phyloP scores from a whole-genome alignment of 2,113 vertebrate species.

The Electrona antarctica region DNA sequence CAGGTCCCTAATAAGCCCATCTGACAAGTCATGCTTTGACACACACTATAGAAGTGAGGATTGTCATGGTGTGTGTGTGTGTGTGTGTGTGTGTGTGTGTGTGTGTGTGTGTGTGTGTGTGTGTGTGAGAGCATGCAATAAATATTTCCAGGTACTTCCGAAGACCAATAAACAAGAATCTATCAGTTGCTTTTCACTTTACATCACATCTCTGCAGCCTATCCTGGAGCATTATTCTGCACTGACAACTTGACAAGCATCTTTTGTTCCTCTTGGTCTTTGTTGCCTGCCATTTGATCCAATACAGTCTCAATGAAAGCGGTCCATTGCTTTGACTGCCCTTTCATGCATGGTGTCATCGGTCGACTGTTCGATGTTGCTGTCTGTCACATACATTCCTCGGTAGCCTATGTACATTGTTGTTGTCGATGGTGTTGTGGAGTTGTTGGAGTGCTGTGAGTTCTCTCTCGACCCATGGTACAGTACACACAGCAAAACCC shows the following conservation, averaged over 20 bases:
- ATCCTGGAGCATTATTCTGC: background rate
- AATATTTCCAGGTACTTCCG: conserved; percentile 42
- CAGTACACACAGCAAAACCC: conserved; percentile 10
- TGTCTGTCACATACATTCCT: conserved; percentile 57
- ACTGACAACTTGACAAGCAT: no score
- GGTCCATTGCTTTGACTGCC: conserved; percentile 41
- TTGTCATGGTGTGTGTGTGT: conserved; percentile 30
- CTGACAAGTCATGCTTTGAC: conserved; percentile 47
- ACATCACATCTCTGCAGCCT: background rate
- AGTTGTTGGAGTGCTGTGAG: conserved; percentile 61
- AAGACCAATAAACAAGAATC: conserved; percentile 13
- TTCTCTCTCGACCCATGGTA: conserved; percentile 46
- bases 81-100: conserved; percentile 12
- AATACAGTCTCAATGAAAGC: conserved; percentile 14
- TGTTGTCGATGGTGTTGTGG: conserved; percentile 6
- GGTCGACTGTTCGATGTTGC: conserved; percentile 6
- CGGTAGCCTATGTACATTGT: conserved; percentile 44
- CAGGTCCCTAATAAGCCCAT: conserved; percentile 28
- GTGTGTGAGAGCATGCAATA: conserved; percentile 69
- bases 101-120: conserved; percentile 22
- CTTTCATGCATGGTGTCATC: background rate
- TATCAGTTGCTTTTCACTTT: conserved; percentile 2
- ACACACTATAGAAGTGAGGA: conserved; percentile 30
- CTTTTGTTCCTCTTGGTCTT: background rate
- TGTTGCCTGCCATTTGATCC: conserved; percentile 12